Conservation (phyloP, 23 tunicate genomes). For the Ciona savignyi region DNA sequence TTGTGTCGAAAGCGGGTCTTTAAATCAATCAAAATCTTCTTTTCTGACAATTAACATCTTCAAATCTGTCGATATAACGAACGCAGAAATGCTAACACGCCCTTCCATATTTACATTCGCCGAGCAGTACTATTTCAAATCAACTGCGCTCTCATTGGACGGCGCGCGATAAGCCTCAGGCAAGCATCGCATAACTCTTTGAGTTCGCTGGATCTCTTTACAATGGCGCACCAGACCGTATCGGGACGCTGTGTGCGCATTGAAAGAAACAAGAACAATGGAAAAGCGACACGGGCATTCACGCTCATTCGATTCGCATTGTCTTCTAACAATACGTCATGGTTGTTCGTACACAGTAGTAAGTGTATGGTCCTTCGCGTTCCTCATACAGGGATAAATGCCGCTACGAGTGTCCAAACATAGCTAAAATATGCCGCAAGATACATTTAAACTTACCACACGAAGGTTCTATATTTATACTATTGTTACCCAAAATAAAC, state of each 20-base stretch:
- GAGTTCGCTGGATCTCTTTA: neutral
- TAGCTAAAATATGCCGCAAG: no score
- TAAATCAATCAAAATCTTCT: no score
- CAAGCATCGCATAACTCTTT: neutral
- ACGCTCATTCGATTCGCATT: neutral
- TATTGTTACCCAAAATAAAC: no score
- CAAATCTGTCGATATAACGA: no score
- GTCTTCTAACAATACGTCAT: neutral
- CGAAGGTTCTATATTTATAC: no score
- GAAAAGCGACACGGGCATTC: slow-evolving; percentile 1
- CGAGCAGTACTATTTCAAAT: slow-evolving; percentile 5
- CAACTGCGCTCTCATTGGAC: slow-evolving; percentile 11
- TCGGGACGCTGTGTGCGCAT: neutral
- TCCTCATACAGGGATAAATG: no score
- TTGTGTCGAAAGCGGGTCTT: no score
- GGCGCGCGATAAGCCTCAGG: slow-evolving; percentile 7
- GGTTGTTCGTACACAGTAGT: neutral
- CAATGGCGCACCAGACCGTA: slow-evolving; percentile 1
- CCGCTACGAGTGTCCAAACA: no score
- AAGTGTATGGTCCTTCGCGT: neutral
- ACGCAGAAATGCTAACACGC: neutral
- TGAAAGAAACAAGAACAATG: neutral
- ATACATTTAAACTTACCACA: no score
- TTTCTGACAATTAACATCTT: no score
- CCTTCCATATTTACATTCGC: neutral